These are phyloP conservation scores for Drosophila mayaguana DNA, from an alignment of 2,888 invertebrate species.

Conservation along the genomic window DNA sequence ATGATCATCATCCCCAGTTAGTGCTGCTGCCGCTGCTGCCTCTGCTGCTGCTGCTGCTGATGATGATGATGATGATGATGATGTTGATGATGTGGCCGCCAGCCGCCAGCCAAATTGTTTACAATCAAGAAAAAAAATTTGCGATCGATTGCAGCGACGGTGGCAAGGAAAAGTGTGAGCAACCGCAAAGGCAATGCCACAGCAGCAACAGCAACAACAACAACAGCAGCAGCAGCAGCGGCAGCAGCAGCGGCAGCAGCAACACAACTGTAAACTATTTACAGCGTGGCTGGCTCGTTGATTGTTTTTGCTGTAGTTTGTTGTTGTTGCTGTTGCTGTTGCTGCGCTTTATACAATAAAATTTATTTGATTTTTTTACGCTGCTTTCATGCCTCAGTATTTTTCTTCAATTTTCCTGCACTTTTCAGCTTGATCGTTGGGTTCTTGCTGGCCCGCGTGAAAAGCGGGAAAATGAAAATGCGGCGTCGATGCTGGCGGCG, in stretches of 20 bases:
- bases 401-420: conserved; percentile 77
- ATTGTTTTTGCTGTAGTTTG: conserved; percentile 68
- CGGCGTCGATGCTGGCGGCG: conserved; percentile 45
- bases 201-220: conserved; percentile 25
- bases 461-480: conserved; percentile 66
- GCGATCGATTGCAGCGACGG: conserved; percentile 74
- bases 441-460: conserved; percentile 39
- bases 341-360: conserved; percentile 75
- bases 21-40: conserved; percentile 3
- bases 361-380: conserved; percentile 78
- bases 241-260: conserved; percentile 26
- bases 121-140: conserved; percentile 67
- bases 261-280: conserved; percentile 76
- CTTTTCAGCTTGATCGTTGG: conserved; percentile 69
- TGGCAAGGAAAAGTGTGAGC: conserved; percentile 64
- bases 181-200: conserved; percentile 59
- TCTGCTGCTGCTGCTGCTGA: conserved; percentile 34
- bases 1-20: conserved; percentile 25
- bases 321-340: conserved; percentile 35
- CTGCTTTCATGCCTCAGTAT: conserved; percentile 77
- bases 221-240: conserved; percentile 25
- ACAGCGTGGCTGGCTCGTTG: conserved; percentile 69
- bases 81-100: conserved; percentile 62
- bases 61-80: conserved; percentile 42
- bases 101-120: conserved; percentile 78